Conservation (phyloP, 2,888 invertebrate genomes). For the Thecophora atra region DNA sequence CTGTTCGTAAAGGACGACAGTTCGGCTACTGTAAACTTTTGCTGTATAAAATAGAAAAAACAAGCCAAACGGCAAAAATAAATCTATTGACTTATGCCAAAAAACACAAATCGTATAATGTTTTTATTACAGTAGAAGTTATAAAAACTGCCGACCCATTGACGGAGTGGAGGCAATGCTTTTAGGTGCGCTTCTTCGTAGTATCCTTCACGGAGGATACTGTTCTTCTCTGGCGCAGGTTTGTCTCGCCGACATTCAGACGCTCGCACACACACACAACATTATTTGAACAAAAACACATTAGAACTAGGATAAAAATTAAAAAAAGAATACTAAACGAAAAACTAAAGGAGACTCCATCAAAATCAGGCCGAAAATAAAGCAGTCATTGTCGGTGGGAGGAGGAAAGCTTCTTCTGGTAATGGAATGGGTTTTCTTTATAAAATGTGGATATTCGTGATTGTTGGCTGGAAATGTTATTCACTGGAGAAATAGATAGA, state of each 20-base stretch:
- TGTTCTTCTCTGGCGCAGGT: conserved; percentile 4
- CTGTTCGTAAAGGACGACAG: too few relatives aligned
- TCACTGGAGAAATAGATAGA: not conserved
- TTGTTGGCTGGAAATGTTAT: not conserved
- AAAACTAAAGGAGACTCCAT: too few relatives aligned
- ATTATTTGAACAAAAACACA: not conserved
- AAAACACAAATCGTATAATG: too few relatives aligned
- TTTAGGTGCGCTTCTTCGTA: not conserved
- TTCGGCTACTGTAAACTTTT: too few relatives aligned
- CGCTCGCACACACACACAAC: not conserved
- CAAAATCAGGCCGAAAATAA: too few relatives aligned
- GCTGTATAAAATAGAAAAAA: too few relatives aligned
- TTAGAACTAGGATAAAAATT: conserved; percentile 2
- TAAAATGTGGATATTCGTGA: not conserved
- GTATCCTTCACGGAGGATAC: too few relatives aligned
- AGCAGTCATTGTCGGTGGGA: too few relatives aligned
- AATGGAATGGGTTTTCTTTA: not conserved
- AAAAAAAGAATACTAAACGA: not conserved
- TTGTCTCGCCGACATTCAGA: conserved; percentile 26
- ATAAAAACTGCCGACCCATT: not conserved
- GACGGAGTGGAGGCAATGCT: not conserved
- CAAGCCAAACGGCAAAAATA: too few relatives aligned
- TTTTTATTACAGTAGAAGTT: too few relatives aligned
- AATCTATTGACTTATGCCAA: too few relatives aligned
- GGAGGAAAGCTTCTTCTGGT: too few relatives aligned